A percentile compares a stretch with the other conserved stretches of the same genome.
Conservation (phyloP, 1,140 invertebrate species). For the Tenebrio molitor region DNA sequence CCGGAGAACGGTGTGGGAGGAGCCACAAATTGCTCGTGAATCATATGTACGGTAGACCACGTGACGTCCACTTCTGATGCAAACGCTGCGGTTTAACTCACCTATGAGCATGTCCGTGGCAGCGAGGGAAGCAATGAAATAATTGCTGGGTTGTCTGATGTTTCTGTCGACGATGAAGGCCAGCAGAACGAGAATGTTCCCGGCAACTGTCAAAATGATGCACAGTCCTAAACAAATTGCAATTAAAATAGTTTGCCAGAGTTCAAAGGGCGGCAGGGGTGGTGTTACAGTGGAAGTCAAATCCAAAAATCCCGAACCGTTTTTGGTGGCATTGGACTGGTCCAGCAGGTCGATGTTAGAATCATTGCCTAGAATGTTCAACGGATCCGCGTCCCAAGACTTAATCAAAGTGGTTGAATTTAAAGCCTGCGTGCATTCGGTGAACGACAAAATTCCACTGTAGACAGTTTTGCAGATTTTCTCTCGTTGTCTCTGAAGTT, state of each 20-base stretch:
- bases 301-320: constrained; percentile 24
- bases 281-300: constrained; percentile 65
- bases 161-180: constrained; percentile 97
- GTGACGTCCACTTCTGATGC: no score
- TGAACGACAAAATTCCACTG: constrained; percentile 71
- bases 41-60: no score
- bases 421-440: constrained; percentile 73
- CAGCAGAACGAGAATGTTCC: constrained; percentile 96
- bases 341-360: constrained; percentile 49
- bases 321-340: constrained; percentile 2
- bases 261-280: constrained; percentile 85
- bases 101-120: constrained; percentile 99
- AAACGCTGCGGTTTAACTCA: no score
- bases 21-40: no score
- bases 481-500: constrained; percentile 74
- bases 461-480: constrained; percentile 76
- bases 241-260: constrained; percentile 94
- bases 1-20: no score
- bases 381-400: constrained; percentile 55
- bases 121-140: constrained; percentile 98
- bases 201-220: constrained; percentile 92
- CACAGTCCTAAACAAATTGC: constrained; percentile 90
- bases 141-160: constrained; percentile 98
- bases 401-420: constrained; percentile 62
- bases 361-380: constrained; percentile 58